Evolutionary conservation across 2,888 invertebrate genomes (phyloP).

Genomic region (Acanthopleura granulata): DNA sequence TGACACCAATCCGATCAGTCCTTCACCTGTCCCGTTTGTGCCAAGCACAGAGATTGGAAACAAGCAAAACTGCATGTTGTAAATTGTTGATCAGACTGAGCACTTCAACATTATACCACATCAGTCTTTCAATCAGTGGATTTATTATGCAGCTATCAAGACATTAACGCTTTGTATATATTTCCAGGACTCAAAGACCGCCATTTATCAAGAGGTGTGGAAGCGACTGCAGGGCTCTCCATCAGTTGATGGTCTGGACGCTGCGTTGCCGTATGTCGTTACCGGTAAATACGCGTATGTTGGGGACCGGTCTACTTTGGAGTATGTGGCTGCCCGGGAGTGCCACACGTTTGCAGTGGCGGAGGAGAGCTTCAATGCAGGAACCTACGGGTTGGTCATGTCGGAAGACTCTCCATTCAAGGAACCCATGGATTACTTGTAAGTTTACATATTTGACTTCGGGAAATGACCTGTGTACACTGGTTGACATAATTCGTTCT

Average conservation of each 20-base stretch:
- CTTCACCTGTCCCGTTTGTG: too few species aligned
- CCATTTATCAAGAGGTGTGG: conserved; percentile 9
- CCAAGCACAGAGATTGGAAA: too few species aligned
- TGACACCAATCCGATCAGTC: too few species aligned
- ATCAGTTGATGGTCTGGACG: conserved; percentile 1
- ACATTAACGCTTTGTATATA: too few species aligned
- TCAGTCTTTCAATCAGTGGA: too few species aligned
- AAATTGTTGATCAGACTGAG: too few species aligned
- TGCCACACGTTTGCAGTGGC: conserved; percentile 33
- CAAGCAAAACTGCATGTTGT: too few species aligned
- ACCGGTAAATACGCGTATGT: conserved; percentile 35
- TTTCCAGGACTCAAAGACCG: conserved; percentile 6
- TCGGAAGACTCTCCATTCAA: conserved; percentile 36
- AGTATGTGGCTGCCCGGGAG: conserved; percentile 33
- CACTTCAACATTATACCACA: too few species aligned
- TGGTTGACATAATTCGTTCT: too few species aligned
- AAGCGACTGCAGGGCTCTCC: not conserved
- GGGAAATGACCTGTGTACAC: too few species aligned
- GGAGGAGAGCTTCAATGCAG: conserved; percentile 41
- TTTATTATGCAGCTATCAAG: too few species aligned
- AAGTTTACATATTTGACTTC: conserved; percentile 15
- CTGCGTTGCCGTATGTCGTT: not conserved
- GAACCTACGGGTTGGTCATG: conserved; percentile 39
- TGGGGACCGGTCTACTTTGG: conserved; percentile 37
- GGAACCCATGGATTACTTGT: conserved; percentile 39